phyloP scores from a whole-genome alignment of 37 sponge, comb jelly and placozoan genomes.

The Chondrilla cf. caribensis region DNA sequence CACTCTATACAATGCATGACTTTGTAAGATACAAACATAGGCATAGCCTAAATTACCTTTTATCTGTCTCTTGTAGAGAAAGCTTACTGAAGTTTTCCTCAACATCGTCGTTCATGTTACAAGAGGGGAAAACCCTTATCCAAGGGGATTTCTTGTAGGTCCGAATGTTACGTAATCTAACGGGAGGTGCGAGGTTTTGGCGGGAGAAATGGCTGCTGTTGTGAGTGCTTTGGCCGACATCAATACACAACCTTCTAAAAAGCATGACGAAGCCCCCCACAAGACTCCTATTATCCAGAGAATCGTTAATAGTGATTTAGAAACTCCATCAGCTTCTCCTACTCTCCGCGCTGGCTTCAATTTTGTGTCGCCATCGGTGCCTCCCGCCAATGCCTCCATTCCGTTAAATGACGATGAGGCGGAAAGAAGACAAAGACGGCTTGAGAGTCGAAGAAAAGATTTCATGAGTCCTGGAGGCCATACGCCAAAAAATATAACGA shows the following conservation, averaged over 20 bases:
- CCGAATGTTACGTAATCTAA: too few species aligned
- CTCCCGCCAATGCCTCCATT: conserved; percentile 9
- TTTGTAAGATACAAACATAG: too few species aligned
- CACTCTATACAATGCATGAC: too few species aligned
- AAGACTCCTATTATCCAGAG: background rate
- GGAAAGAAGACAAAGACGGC: conserved; percentile 50
- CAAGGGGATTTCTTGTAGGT: too few species aligned
- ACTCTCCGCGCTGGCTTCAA: background rate
- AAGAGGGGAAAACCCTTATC: too few species aligned
- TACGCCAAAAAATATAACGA: conserved; percentile 42
- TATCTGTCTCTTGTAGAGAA: too few species aligned
- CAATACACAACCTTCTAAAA: background rate
- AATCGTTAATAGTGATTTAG: background rate
- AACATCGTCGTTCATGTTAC: too few species aligned
- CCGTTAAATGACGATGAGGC: conserved; percentile 73
- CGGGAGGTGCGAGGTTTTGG: background rate
- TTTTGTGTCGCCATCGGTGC: background rate
- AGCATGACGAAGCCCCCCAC: background rate
- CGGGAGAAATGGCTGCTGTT: background rate
- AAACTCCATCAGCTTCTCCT: background rate
- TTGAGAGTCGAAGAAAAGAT: conserved; percentile 26
- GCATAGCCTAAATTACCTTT: too few species aligned
- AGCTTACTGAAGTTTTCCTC: too few species aligned
- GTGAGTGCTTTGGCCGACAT: background rate
- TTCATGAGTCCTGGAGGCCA: conserved; percentile 60